Evolutionary conservation across 2,888 invertebrate species (phyloP).

Genomic region (Tricholauxania praeusta): DNA sequence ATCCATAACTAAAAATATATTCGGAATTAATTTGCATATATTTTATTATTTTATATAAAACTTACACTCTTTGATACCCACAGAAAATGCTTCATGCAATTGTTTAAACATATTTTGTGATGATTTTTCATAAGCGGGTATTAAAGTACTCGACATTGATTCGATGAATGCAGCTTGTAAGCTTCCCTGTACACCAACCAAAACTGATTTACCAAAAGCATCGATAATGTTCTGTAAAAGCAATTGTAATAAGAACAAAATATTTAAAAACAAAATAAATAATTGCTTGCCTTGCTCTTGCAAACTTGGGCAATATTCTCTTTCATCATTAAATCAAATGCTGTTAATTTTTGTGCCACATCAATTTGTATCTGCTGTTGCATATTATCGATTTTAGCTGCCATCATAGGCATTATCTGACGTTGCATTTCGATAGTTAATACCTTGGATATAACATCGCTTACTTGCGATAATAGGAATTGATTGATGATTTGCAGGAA

Average conservation of each 20-base stretch:
- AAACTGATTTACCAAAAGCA: conserved; percentile 77
- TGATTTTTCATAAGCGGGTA: conserved; percentile 90
- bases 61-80: conserved; percentile 90
- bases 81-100: conserved; percentile 87
- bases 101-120: conserved; percentile 90
- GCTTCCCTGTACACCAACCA: conserved; percentile 78
- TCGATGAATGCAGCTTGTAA: conserved; percentile 84
- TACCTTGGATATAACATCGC: conserved; percentile 71
- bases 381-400: conserved; percentile 76
- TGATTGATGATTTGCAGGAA: conserved; percentile 71
- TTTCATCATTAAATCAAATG: conserved; percentile 80
- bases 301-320: conserved; percentile 86
- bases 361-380: conserved; percentile 81
- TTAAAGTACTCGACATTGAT: conserved; percentile 78
- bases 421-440: conserved; percentile 72
- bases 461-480: conserved; percentile 69
- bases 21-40: no score
- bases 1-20: conserved; percentile 67
- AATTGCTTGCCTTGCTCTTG: conserved; percentile 78
- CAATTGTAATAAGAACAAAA: not conserved
- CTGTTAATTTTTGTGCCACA: conserved; percentile 78
- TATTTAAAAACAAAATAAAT: conserved; percentile 4
- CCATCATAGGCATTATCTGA: conserved; percentile 72
- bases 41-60: conserved; percentile 3
- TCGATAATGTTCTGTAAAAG: conserved; percentile 78